These are phyloP conservation scores for Tetranychus piercei DNA, from an alignment of 2,888 invertebrate genomes.

Conservation along the genomic window DNA sequence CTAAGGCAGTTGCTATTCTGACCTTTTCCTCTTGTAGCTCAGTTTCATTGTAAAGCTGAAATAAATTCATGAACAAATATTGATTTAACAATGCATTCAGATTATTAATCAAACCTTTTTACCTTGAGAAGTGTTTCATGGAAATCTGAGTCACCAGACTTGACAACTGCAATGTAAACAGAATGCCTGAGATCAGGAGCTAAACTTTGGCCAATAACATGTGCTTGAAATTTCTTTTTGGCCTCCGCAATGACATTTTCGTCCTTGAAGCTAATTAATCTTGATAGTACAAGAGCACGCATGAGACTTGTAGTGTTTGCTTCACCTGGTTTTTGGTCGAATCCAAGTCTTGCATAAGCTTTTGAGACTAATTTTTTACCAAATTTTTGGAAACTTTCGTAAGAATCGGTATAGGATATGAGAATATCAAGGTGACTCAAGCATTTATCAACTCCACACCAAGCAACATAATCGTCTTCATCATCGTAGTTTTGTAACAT, in stretches of 20 bases:
- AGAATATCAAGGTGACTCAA: constrained; percentile 55
- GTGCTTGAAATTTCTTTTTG: constrained; percentile 46
- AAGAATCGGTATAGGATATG: constrained; percentile 56
- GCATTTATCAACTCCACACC: constrained; percentile 64
- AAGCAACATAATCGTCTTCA: constrained; percentile 80
- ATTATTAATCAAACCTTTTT: background rate
- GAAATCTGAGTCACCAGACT: constrained; percentile 48
- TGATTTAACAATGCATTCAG: background rate
- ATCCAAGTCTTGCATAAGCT: constrained; percentile 55
- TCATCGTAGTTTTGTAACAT: constrained; percentile 64
- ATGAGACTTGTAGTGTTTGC: constrained; percentile 65
- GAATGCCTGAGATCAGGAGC: constrained; percentile 63
- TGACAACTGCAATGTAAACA: constrained; percentile 61
- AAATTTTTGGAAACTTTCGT: constrained; percentile 52
- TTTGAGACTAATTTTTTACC: constrained; percentile 53
- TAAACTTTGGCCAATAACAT: constrained; percentile 40
- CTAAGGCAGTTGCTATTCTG: background rate
- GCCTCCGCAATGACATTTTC: constrained; percentile 59
- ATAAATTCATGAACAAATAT: background rate
- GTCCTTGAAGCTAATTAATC: constrained; percentile 62
- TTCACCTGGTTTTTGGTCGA: constrained; percentile 63
- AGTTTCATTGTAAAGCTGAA: background rate
- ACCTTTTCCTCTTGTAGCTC: constrained; percentile 3
- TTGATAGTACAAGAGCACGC: constrained; percentile 62
- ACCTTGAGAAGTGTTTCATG: constrained; percentile 41